A percentile compares a stretch with the other conserved stretches of the same genome.
Conservation (phyloP, 1,140 invertebrate species). For the Proales similis region DNA sequence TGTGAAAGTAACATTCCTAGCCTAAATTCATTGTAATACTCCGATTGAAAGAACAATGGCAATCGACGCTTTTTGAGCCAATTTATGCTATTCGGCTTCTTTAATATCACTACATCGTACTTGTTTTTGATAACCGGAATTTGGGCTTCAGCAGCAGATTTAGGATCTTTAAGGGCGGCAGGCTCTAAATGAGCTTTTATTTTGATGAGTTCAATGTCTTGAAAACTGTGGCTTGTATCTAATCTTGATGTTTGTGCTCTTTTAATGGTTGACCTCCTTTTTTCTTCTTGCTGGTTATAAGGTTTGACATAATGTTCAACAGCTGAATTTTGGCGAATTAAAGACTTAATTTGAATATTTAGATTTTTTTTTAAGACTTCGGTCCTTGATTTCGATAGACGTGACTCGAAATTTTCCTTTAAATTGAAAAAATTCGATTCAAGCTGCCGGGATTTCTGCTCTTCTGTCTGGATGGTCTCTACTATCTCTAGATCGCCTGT, state of each 20-base stretch:
- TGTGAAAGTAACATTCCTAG: slow-evolving; percentile 20
- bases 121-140: slow-evolving; percentile 22
- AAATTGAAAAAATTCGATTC: neutral
- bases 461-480: neutral
- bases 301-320: neutral
- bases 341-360: slow-evolving; percentile 19
- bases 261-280: neutral
- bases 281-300: too few relatives aligned
- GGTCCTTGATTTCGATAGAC: neutral
- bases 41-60: slow-evolving; percentile 14
- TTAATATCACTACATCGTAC: slow-evolving; percentile 8
- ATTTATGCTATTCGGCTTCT: slow-evolving; percentile 33
- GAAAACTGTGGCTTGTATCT: slow-evolving; percentile 12
- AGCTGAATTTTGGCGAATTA: slow-evolving; percentile 22
- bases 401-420: neutral
- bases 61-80: slow-evolving; percentile 10
- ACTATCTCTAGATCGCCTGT: slow-evolving; percentile 19
- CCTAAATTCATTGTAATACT: slow-evolving; percentile 28
- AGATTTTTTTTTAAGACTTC: slow-evolving; percentile 35
- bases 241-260: neutral
- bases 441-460: too few relatives aligned
- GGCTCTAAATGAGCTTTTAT: slow-evolving; percentile 19
- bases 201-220: slow-evolving; percentile 28
- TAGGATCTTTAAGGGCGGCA: slow-evolving; percentile 12
- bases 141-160: neutral